A percentile compares a stretch with the other conserved stretches of the same genome.
Conservation (phyloP, 2,113 vertebrate species). For the Pachycephala philippinensis region DNA sequence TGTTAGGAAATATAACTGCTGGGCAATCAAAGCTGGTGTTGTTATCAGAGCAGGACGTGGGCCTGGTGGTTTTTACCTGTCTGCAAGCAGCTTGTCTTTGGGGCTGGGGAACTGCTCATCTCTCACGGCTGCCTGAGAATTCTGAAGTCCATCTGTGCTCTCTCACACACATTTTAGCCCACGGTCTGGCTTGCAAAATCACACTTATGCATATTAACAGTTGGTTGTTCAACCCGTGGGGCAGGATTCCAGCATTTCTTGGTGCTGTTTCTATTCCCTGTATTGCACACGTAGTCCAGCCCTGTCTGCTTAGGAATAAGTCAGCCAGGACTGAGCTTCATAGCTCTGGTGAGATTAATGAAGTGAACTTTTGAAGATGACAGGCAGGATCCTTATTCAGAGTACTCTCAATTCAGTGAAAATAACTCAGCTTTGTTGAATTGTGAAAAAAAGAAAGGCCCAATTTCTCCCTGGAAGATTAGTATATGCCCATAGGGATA, state of each 20-base stretch:
- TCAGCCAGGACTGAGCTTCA: background rate
- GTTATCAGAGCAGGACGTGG: background rate
- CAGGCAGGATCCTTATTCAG: background rate
- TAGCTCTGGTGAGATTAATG: background rate
- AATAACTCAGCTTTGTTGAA: background rate
- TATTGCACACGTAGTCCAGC: background rate
- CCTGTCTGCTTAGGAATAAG: background rate
- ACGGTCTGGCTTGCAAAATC: background rate
- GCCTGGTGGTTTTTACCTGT: background rate
- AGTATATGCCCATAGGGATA: background rate
- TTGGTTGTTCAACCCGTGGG: rapidly evolving
- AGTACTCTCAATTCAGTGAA: background rate
- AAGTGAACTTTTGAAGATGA: background rate
- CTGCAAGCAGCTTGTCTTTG: background rate
- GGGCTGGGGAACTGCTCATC: background rate
- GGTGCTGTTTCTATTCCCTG: background rate
- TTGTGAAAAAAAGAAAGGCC: background rate
- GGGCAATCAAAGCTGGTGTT: background rate
- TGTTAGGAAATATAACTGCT: background rate
- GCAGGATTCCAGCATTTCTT: background rate
- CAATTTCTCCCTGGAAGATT: background rate
- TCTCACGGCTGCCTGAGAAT: background rate
- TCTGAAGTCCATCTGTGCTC: background rate
- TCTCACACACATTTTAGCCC: background rate
- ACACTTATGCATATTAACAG: background rate